Evolutionary conservation across 2,888 invertebrate genomes (phyloP).

Genomic region (Salpingus planirostris): DNA sequence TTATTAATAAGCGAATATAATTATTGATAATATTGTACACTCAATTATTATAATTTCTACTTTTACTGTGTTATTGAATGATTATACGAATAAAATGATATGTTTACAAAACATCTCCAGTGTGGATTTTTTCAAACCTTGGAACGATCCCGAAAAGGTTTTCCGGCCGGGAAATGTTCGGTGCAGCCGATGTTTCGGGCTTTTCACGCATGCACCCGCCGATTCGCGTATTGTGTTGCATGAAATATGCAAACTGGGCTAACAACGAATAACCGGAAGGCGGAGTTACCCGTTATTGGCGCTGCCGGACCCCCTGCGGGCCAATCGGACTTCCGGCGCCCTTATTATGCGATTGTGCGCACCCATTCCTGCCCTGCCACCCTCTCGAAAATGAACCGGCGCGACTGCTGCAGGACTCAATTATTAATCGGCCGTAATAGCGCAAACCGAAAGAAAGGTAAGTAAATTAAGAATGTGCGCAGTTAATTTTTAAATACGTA

Average conservation of each 20-base stretch:
- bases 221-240: too few relatives aligned
- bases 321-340: conserved; percentile 42
- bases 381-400: too few relatives aligned
- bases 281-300: conserved; percentile 40
- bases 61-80: conserved; percentile 13
- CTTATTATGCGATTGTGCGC: conserved; percentile 27
- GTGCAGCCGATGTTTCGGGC: too few relatives aligned
- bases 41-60: conserved; percentile 5
- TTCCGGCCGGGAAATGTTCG: too few relatives aligned
- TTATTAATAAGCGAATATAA: conserved; percentile 4
- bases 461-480: too few relatives aligned
- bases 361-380: conserved; percentile 19
- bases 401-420: too few relatives aligned
- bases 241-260: conserved; percentile 16
- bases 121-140: conserved; percentile 1
- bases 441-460: too few relatives aligned
- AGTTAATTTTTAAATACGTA: too few relatives aligned
- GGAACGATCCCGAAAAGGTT: too few relatives aligned
- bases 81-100: conserved; percentile 13
- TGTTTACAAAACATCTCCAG: too few relatives aligned
- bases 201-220: too few relatives aligned
- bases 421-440: too few relatives aligned
- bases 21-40: conserved; percentile 4
- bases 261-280: conserved; percentile 31
- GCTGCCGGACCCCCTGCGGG: conserved; percentile 40